Evolutionary conservation across 2,888 invertebrate genomes (phyloP), one percentile per base, ranked within the genome.

Genomic region (Meghimatium bilineatum): DNA sequence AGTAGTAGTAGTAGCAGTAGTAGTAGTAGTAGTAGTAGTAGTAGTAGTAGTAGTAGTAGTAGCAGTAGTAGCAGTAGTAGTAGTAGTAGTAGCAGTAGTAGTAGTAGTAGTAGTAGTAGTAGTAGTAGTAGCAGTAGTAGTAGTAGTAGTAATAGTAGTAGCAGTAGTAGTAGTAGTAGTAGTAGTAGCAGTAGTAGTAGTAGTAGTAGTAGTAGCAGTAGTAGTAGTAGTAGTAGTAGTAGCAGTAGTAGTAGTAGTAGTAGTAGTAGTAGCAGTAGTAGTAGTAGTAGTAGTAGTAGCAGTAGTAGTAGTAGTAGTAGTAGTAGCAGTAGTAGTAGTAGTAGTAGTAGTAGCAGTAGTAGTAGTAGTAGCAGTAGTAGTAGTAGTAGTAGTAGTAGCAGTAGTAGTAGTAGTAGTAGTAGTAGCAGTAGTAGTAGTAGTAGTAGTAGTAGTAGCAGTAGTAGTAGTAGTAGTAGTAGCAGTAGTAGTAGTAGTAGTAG

Each of bases 111-210:
- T 79, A 66, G 66, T 79, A 66, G 79, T 63, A 60, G 36, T 23
- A 69, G 52, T 71, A 80, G 80, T 71, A 80, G 71, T 44, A 80
- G 80, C 32, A 71, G 80, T 71, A 80, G 80, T 71, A 71, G 49
- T 69, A 80, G 69, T 71, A 44, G 80, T 71, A 71, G 80, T 71
- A 49, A 52, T 49, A 71, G 71, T 44, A 80, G 71, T 71, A 80
- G 71, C 44, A 80, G 49, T 49, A 80, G 66, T 29, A 66, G 49
- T 17, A 49, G 49, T 49, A 49, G 49, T 49, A 49, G 49, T 49
- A 49, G 49, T 49, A 49, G 49, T 49, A 49, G 8, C 17, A 49
- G 49, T 49, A 49, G 49, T 49, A 49, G 17, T 49, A 49, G 17
- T 49, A 49, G 49, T 49, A 49, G 49, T 49, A 49, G 49, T 49